Evolutionary conservation across 2,797 vertebrate genomes (phyloP), one percentile per base, ranked within the genome.

Genomic region (Choloepus didactylus): DNA sequence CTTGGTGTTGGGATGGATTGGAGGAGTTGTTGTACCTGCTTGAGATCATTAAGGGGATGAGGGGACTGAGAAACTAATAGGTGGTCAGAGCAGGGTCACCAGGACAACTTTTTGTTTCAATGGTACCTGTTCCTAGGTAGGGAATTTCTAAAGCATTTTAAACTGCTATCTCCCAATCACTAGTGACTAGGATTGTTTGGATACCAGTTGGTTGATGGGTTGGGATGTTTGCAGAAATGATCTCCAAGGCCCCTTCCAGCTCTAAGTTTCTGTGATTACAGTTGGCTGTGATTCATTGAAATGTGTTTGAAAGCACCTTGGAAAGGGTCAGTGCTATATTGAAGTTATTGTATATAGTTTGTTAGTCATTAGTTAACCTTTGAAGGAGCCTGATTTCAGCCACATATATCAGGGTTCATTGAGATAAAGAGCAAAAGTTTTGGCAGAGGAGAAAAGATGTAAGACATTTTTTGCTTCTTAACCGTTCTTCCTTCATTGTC

Each of bases 381-480:
- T 90, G 83, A 95, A 70, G 56, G 56, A 72, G 38, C 9, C 54
- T 91, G 29, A 89, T 95, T 93, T 89, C n/a, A 79, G 35, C 72
- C 89, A 70, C 2, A 19, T 84, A 16, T 67, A 27, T 81, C 59
- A 92, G 46, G 25, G 44, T 69, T 94, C 44, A 56, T 41, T 70
- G 64, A 90, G 69, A 82, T 92, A 79, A 83, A 97, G 49, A 92
- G 76, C 49, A 79, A 51, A 93, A 23, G 27, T 76, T 75, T 76
- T 76, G 73, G 27, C 46, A 76, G 46, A 51, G 46, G 16, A 49
- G 46, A 76, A 31, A 49, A 76, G 12, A 72, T 81, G 5, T 73
- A 69, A 84, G 29, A 81, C n/a, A n/a, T 76, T 87, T 93, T 95
- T 97, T 81, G 35, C 51, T 56, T 90, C 70, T 95, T 95, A 87